These are phyloP conservation scores for Talpa occidentalis DNA, from an alignment of 2,113 vertebrate species.

Conservation along the genomic window DNA sequence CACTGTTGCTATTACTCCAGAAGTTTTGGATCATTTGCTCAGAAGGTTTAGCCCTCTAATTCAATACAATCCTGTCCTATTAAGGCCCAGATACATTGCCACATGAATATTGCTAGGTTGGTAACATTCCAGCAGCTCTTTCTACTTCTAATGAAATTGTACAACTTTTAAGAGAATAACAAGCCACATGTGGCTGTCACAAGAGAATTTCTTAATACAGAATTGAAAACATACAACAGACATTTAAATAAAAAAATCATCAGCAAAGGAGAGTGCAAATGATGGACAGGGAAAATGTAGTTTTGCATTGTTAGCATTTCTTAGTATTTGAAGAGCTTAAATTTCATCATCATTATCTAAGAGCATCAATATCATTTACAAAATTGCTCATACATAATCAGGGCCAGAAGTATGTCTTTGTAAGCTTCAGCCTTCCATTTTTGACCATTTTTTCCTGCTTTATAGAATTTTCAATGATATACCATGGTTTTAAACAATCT, in stretches of 20 bases:
- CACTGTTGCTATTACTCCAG: constrained; percentile 4
- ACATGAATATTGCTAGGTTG: constrained; percentile 31
- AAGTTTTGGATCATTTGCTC: constrained; percentile 39
- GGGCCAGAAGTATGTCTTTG: not conserved
- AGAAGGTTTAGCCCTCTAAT: constrained; percentile 42
- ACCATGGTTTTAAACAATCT: not conserved
- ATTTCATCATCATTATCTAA: not conserved
- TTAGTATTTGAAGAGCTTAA: not conserved
- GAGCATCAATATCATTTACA: not conserved
- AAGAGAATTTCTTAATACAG: constrained; percentile 15
- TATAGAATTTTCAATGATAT: not conserved
- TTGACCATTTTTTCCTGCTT: not conserved
- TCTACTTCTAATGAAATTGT: constrained; percentile 63
- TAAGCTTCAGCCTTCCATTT: not conserved
- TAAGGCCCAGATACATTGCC: constrained; percentile 12
- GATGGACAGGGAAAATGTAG: not conserved
- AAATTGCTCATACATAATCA: not conserved
- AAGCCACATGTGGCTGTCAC: not conserved
- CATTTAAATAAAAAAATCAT: not conserved
- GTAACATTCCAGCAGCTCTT: constrained; percentile 43
- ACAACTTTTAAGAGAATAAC: constrained; percentile 37
- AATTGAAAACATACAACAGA: not conserved
- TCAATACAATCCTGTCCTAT: constrained; percentile 35
- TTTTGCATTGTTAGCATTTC: not conserved
- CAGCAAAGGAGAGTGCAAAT: not conserved